Percentiles rank a stretch among this genome's conserved stretches.
phyloP scores from a whole-genome alignment of 2,797 vertebrate species.

The Helarctos malayanus region DNA sequence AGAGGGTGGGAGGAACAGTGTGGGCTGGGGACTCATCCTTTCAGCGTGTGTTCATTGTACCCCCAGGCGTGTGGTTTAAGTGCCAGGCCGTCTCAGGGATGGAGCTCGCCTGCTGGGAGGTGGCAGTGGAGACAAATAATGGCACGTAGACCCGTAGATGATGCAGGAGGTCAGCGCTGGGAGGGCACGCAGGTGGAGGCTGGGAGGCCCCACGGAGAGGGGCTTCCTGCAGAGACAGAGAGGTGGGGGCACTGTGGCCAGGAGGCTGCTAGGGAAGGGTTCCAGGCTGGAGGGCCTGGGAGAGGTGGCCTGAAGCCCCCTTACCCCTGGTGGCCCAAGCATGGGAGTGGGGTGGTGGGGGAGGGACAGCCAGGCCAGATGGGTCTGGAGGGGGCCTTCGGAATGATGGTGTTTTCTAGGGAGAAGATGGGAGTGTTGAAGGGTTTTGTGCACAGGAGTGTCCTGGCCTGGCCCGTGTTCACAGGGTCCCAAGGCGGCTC shows the following conservation, averaged over 20 bases:
- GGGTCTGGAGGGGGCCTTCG: rapidly evolving
- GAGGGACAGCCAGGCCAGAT: rapidly evolving
- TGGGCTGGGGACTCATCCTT: not conserved
- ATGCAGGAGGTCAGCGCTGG: not conserved
- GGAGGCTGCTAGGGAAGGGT: too few relatives aligned
- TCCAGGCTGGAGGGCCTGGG: not conserved
- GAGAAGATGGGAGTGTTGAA: too few relatives aligned
- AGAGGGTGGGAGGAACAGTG: not conserved
- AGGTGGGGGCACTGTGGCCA: not conserved
- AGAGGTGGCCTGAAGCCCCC: not conserved
- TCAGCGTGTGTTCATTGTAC: too few relatives aligned
- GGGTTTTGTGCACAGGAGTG: not conserved
- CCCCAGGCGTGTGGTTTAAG: rapidly evolving
- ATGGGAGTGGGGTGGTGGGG: rapidly evolving
- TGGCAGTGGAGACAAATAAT: not conserved
- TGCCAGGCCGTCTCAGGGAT: not conserved
- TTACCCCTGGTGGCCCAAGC: not conserved
- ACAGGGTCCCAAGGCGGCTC: not conserved
- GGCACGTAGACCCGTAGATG: not conserved
- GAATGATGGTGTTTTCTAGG: not conserved
- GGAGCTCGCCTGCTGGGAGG: rapidly evolving
- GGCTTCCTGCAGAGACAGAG: not conserved
- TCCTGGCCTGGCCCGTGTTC: not conserved
- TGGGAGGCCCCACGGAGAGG: rapidly evolving
- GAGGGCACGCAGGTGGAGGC: too few relatives aligned